phyloP scores from a whole-genome alignment of 1,140 invertebrate species.

The Habropoda laboriosa region DNA sequence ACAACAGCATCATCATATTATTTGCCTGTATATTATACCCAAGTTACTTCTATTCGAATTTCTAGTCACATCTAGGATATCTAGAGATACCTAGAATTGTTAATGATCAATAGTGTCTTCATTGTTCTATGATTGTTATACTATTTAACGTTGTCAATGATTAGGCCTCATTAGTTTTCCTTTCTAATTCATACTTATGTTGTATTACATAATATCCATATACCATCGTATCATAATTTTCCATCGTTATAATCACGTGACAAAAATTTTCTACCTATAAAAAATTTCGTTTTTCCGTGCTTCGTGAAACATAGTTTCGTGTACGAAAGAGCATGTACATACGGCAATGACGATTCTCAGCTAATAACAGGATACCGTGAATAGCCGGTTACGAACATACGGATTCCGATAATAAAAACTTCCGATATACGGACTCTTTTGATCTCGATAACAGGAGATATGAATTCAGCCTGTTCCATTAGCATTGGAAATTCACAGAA shows the following conservation, averaged over 20 bases:
- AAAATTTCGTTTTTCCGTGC: neutral
- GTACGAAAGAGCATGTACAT: neutral
- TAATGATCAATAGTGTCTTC: too few relatives aligned
- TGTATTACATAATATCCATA: neutral
- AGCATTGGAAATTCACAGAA: neutral
- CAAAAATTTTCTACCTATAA: neutral
- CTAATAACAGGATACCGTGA: constrained; percentile 55
- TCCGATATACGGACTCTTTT: neutral
- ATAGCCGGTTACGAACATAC: constrained; percentile 29
- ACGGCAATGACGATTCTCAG: neutral
- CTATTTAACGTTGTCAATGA: too few relatives aligned
- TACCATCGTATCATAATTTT: neutral
- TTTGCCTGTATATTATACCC: too few relatives aligned
- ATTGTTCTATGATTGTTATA: too few relatives aligned
- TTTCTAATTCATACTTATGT: neutral
- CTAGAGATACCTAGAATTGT: too few relatives aligned
- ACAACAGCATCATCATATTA: too few relatives aligned
- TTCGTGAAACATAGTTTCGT: neutral
- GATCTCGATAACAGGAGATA: neutral
- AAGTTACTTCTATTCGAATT: too few relatives aligned
- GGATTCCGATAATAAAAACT: constrained; percentile 14
- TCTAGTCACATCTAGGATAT: too few relatives aligned
- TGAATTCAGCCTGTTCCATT: too few relatives aligned
- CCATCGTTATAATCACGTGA: too few relatives aligned
- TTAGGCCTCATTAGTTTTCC: neutral